Base-by-base conservation (phyloP, 2,888 invertebrate species). In the Choristoneura rosaceana region DNA sequence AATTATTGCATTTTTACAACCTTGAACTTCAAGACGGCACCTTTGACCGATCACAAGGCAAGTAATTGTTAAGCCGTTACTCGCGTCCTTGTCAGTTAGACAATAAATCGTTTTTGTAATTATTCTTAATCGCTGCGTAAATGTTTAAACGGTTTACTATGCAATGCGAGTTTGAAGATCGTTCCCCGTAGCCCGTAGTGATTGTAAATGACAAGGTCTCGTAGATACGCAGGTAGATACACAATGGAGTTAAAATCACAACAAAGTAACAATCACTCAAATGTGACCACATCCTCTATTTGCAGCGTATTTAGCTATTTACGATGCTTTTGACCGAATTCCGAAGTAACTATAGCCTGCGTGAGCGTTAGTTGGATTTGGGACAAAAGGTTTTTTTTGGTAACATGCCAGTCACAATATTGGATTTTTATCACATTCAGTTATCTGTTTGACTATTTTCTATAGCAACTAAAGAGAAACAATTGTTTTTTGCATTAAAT, bases 231-330 rank as follows among this genome's bases (percentile, higher is more conserved):
- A 69, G 71, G 71, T 68, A 73, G 25, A 62, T 55, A 17, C 52
- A 73, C 73, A 73, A 73, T 64, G 43, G 64, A 41, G n/a, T 25
- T 2, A 25, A 15, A 59, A 43, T 64, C 63, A 64, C 73, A 73
- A 73, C 73, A 73, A 60, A 69, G 34, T 34, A 69, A 73, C 64
- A 69, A 73, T 73, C 71, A 33, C 52, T 73, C 63, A 64, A 68
- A 73, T 73, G 69, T 64, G 73, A 59, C 59, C 73, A 60, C 69
- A 60, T 71, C 58, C 71, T 71, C 50, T 50, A 55, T 58, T 59
- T 14, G 55, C 52, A 15, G 61, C 55, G 59, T 70, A 59, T 65
- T 61, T 50, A 14, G 50, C 38, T 58, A n/a, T 68, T 73, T 69
- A 73, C 59, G 68, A 73, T 52, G 64, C 68, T 69, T 73, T 64